Evolutionary conservation across 2,113 vertebrate species (phyloP).

Genomic region (Syngnathus typhle): DNA sequence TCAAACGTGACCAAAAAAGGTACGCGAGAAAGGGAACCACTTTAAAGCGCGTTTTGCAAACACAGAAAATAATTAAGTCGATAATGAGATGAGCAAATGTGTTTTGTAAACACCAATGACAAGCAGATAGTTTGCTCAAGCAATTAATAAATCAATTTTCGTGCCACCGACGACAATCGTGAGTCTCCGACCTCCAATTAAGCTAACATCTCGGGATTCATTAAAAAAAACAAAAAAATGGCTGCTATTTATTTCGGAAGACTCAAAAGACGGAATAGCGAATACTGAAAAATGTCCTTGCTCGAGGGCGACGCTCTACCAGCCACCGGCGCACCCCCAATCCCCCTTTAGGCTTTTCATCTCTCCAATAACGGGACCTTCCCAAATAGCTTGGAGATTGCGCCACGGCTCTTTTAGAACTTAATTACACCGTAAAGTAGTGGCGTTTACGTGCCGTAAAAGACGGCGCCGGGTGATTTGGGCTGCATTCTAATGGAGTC

Average conservation of each 20-base stretch:
- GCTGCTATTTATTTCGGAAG: not conserved
- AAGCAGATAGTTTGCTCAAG: no score
- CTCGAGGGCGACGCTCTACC: not conserved
- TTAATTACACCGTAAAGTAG: slow-evolving; percentile 21
- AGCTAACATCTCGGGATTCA: no score
- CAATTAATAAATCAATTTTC: no score
- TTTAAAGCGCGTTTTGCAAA: no score
- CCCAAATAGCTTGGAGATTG: slow-evolving; percentile 8
- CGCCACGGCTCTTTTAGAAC: slow-evolving; percentile 11
- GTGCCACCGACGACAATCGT: no score
- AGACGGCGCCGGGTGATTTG: not conserved
- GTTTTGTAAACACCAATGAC: no score
- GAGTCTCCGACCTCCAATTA: no score
- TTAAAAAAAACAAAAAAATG: no score
- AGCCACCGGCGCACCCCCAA: not conserved
- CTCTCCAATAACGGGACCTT: slow-evolving; percentile 16
- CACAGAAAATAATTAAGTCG: no score
- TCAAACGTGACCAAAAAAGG: no score
- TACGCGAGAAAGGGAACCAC: no score
- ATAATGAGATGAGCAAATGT: no score
- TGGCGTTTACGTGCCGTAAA: slow-evolving; percentile 8
- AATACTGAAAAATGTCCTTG: slow-evolving; percentile 40
- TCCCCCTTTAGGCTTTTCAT: slow-evolving; percentile 2
- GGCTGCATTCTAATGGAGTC: slow-evolving; percentile 16
- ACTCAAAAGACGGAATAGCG: not conserved